Evolutionary conservation across 2,888 invertebrate species (phyloP).

Genomic region (Junonia oenone): DNA sequence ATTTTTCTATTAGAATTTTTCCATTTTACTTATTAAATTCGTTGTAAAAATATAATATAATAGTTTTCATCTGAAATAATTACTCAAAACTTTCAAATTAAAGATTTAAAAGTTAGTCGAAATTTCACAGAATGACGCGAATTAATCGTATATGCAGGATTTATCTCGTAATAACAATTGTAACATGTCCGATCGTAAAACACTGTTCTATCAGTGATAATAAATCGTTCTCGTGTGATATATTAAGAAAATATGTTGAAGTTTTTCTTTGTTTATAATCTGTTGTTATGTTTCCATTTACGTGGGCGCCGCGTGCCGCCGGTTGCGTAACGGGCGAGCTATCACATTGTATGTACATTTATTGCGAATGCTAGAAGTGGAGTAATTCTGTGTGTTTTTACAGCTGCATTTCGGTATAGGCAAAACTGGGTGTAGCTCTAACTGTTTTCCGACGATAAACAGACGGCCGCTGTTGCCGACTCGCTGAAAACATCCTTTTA

Average conservation of each 20-base stretch:
- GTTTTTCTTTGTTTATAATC: slow-evolving; percentile 35
- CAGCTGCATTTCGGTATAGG: slow-evolving; percentile 69
- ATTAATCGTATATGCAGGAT: slow-evolving; percentile 3
- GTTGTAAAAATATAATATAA: too few relatives aligned
- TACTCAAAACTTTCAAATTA: too few relatives aligned
- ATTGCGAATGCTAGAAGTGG: slow-evolving; percentile 53
- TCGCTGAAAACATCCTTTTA: slow-evolving; percentile 79
- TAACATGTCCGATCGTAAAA: slow-evolving; percentile 5
- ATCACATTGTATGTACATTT: slow-evolving; percentile 49
- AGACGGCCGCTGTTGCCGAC: slow-evolving; percentile 68
- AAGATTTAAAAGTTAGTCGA: too few relatives aligned
- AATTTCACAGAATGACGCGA: neutral
- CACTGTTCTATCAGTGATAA: slow-evolving; percentile 7
- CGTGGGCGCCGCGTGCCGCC: slow-evolving; percentile 37
- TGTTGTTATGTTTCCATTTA: slow-evolving; percentile 42
- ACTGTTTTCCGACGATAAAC: slow-evolving; percentile 72
- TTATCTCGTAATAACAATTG: slow-evolving; percentile 8
- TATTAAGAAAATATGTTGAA: slow-evolving; percentile 27
- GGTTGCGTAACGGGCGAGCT: slow-evolving; percentile 47
- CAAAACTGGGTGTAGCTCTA: slow-evolving; percentile 62
- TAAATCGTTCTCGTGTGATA: slow-evolving; percentile 22
- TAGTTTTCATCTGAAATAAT: too few relatives aligned
- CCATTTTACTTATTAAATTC: too few relatives aligned
- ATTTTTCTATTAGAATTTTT: too few relatives aligned
- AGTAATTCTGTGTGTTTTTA: slow-evolving; percentile 67